Evolutionary conservation across 2,113 vertebrate genomes (phyloP), one percentile per base, ranked within the genome.

Genomic region (Tragelaphus scriptus): DNA sequence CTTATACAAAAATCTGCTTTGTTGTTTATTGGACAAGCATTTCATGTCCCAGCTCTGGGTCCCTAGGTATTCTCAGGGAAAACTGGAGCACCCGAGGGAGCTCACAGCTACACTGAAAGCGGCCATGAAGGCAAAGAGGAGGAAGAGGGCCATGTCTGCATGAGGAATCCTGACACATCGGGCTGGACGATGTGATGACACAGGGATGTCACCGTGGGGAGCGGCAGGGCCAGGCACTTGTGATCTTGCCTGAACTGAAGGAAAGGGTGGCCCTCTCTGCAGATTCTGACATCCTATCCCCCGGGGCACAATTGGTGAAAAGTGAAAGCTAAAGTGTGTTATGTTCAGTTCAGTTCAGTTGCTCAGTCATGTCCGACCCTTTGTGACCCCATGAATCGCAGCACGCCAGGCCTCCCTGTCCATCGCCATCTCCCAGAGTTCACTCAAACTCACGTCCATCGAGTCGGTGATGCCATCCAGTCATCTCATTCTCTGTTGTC

Each of bases 161-260:
- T 5, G 26, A 25, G 36, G 17, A 15, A 26, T 25, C 58, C 23
- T 0, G 51, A 44, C 36, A 14, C 16, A 2, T 9, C 3, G 0
- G 26, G 68, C 36, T 89, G 49, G 32, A 28, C 0, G 8, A 3
- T 10, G 11, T 16, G 30, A 11, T 9, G 85, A 9, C 1, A 6
- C 4, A 16, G 25, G 7, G 3, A 2, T 16, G 0, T 11, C 1
- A 2, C 81, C 2, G 0, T 9, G 44, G 21, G 23, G 2, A 7
- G 55, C 0, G 3, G 28, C 2, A 6, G 1, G 2, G 28, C 28
- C 11, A 0, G 51, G 32, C 44, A 3, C 55, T 11, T 32, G 5
- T 7, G 16, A 5, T 19, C 17, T 13, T 10, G 5, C 25, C 55
- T 26, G 30, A 28, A 1, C 26, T 7, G 14, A 5, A 32, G 11